Evolutionary conservation across 2,113 vertebrate genomes (phyloP).

Genomic region (Barbus barbus): DNA sequence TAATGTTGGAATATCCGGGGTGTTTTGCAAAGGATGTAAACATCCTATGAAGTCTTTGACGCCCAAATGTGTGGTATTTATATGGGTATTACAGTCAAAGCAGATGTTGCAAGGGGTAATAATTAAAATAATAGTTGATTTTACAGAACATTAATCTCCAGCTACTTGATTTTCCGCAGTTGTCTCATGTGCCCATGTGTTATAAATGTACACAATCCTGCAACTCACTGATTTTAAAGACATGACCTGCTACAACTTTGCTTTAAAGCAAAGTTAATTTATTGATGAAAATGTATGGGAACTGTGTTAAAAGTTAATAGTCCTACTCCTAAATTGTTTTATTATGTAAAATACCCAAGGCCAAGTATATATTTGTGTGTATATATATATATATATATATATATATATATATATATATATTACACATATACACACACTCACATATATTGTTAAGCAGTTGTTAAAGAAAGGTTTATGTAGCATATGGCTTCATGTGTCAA

Average conservation of each 20-base stretch:
- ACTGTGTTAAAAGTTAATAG: too few relatives aligned
- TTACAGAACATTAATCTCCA: background rate
- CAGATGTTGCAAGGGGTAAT: background rate
- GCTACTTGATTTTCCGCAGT: background rate
- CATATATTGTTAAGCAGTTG: background rate
- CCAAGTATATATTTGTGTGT: background rate
- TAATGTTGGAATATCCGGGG: background rate
- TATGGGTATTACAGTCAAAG: background rate
- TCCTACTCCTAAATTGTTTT: too few relatives aligned
- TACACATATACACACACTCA: too few relatives aligned
- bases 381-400: too few relatives aligned
- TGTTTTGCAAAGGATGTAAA: background rate
- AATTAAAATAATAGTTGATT: background rate
- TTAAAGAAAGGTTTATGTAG: background rate
- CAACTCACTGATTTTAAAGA: background rate
- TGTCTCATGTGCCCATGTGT: too few relatives aligned
- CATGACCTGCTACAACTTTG: background rate
- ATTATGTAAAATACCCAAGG: background rate
- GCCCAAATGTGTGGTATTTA: background rate
- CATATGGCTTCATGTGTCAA: constrained; percentile 42
- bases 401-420: too few relatives aligned
- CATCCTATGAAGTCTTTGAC: background rate
- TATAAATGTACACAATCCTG: background rate
- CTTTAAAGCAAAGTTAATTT: too few relatives aligned
- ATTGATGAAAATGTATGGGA: too few relatives aligned